phyloP scores from a whole-genome alignment of 2,113 vertebrate species.

The Lathamus discolor region DNA sequence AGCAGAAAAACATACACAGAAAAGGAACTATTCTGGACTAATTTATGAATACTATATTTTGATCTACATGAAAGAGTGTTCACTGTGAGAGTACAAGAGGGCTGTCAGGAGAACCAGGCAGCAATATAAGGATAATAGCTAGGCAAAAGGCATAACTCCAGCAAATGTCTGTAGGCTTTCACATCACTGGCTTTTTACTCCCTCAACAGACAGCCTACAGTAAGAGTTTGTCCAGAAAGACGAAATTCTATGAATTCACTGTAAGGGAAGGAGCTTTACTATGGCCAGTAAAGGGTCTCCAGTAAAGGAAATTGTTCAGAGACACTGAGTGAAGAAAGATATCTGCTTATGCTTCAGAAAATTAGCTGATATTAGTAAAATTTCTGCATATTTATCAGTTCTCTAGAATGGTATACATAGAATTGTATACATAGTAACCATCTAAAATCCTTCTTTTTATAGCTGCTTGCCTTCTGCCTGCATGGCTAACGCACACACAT shows the following conservation, averaged over 20 bases:
- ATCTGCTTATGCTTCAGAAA: not conserved
- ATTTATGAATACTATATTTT: not conserved
- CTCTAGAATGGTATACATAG: not conserved
- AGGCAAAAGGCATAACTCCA: not conserved
- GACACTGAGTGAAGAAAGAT: not conserved
- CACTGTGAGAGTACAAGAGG: not conserved
- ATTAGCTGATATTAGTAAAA: not conserved
- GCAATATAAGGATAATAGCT: not conserved
- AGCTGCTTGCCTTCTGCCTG: not conserved
- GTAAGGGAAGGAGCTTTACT: not conserved
- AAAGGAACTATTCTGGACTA: not conserved
- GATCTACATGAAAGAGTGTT: not conserved
- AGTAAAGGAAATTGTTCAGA: not conserved
- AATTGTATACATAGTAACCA: not conserved
- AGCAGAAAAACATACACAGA: not conserved
- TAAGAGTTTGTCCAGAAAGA: not conserved
- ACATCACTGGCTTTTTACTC: not conserved
- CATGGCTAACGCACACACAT: not conserved
- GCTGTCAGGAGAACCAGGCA: not conserved
- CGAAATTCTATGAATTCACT: not conserved
- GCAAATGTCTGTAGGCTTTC: not conserved
- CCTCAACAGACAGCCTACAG: not conserved
- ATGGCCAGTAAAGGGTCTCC: not conserved
- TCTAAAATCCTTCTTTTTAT: not conserved
- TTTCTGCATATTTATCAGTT: not conserved